Base-by-base conservation (phyloP, 2,888 invertebrate species). In the Ormyrus nitidulus region DNA sequence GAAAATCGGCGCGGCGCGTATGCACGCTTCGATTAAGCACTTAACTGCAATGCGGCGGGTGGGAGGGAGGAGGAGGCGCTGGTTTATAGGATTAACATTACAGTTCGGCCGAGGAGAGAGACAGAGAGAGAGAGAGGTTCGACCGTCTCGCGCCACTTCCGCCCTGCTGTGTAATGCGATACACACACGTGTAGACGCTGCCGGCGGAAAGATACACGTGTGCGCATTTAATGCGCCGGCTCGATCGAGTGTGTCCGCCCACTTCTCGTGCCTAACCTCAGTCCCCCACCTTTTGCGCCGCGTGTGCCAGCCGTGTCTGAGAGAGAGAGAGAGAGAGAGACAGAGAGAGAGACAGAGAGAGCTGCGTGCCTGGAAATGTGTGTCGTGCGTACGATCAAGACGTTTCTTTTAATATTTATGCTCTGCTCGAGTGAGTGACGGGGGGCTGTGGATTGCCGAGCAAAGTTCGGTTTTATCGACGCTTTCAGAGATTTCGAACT, bases 161-260 rank as follows among this genome's bases (percentile, higher is more conserved):
- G 62, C 58, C 10, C 62, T 46, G 8, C 61, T 19, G 70, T 9
- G 19, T 19, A 19, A 19, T 19, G 19, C 19, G 19, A 19, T 19
- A 19, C 19, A 19, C 19, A 19, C 19, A 19, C 19, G 19, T 19
- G 19, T 19, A 19, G 19, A 19, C 1, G 53, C 1, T 11, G 13
- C 75, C 11, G 13, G 13, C 11, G 19, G 59, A 62, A 69, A 73
- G 73, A 79, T 79, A 73, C 79, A 79, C 79, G 79, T 79, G 79
- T 73, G 68, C 73, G 58, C 62, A 72, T 79, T 74, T 73, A 73
- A 79, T 74, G 73, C 79, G 79, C 58, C 66, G 69, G 56, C 65
- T 68, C 68, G 71, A 65, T 54, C 34, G 53, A n/a, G 68, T 51
- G 62, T 49, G 54, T 11, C 68, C 61, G 44, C 58, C 65, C 69